Evolutionary conservation across 1,140 invertebrate genomes (phyloP).

Genomic region (Drosophila lacteicornis): DNA sequence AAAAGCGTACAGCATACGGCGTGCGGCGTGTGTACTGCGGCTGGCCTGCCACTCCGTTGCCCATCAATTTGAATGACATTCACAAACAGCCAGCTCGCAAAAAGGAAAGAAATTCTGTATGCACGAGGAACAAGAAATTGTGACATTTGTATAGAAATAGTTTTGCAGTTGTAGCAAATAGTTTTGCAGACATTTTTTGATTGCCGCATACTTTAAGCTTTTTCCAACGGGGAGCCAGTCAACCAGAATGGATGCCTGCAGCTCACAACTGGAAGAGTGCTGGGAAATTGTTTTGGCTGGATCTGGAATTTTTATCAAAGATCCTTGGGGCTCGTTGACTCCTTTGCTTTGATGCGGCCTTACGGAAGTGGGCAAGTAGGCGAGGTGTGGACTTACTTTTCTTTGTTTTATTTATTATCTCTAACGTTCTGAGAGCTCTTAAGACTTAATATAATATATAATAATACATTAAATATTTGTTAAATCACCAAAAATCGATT

Average conservation of each 20-base stretch:
- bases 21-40: constrained; percentile 35
- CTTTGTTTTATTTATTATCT: neutral
- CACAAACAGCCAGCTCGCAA: constrained; percentile 57
- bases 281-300: constrained; percentile 46
- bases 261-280: constrained; percentile 37
- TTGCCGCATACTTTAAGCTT: constrained; percentile 73
- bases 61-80: constrained; percentile 83
- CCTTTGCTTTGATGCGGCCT: constrained; percentile 22
- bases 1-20: constrained; percentile 6
- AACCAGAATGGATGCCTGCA: constrained; percentile 43
- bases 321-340: constrained; percentile 26
- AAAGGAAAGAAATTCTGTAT: constrained; percentile 30
- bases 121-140: constrained; percentile 68
- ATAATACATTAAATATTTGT: too few relatives aligned
- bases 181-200: constrained; percentile 80
- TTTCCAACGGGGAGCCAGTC: constrained; percentile 20
- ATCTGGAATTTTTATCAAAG: constrained; percentile 21
- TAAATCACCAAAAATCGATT: too few relatives aligned
- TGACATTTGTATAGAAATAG: constrained; percentile 81
- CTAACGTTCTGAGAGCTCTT: too few relatives aligned
- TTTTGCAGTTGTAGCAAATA: constrained; percentile 75
- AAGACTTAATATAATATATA: too few relatives aligned
- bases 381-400: neutral
- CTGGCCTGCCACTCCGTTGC: constrained; percentile 50
- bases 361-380: neutral